A percentile compares a stretch with the other conserved stretches of the same genome.
phyloP scores from a whole-genome alignment of 2,113 vertebrate species.

The Candoia aspera region DNA sequence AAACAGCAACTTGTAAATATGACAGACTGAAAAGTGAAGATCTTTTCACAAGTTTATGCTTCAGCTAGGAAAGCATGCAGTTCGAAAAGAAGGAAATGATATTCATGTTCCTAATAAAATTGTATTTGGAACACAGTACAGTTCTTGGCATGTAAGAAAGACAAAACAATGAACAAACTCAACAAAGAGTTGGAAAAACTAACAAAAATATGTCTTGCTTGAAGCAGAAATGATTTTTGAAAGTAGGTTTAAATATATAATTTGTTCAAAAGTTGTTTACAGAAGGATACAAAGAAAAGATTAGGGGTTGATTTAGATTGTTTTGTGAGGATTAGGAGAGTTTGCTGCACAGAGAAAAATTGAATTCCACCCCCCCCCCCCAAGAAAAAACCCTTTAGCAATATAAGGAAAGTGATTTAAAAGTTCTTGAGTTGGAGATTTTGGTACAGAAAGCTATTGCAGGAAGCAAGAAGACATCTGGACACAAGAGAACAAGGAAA shows the following conservation, averaged over 20 bases:
- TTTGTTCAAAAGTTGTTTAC: constrained; percentile 3
- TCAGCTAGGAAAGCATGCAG: constrained; percentile 31
- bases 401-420: neutral
- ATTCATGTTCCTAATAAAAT: constrained; percentile 31
- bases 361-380: neutral
- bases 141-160: constrained; percentile 29
- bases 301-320: neutral
- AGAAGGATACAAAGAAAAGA: neutral
- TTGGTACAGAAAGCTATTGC: neutral
- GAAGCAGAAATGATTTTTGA: constrained; percentile 20
- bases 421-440: neutral
- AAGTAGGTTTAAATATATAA: neutral
- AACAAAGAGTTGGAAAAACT: constrained; percentile 14
- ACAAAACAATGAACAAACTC: constrained; percentile 26
- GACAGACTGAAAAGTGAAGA: constrained; percentile 37
- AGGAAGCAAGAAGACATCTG: neutral
- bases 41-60: constrained; percentile 6
- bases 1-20: constrained; percentile 3
- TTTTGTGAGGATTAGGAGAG: neutral
- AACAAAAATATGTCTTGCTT: neutral
- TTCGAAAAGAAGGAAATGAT: constrained; percentile 29
- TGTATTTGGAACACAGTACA: constrained; percentile 31
- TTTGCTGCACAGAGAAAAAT: neutral
- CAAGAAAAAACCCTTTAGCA: neutral
- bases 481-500: neutral